Conservation (phyloP, 1,140 invertebrate genomes). For the Sarcophaga peregrina region DNA sequence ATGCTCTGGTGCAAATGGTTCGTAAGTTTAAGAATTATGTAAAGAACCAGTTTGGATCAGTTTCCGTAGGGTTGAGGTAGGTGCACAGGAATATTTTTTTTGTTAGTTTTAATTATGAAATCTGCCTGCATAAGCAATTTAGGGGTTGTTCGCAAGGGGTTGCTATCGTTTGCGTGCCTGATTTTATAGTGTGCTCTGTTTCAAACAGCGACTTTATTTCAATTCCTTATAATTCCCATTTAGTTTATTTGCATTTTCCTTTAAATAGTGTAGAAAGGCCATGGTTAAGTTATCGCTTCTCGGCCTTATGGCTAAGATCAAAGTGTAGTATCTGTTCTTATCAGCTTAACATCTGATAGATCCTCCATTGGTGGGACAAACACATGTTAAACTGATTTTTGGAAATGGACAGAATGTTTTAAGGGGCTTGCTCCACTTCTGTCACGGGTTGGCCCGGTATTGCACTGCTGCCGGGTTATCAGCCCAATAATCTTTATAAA, state of each 20-base stretch:
- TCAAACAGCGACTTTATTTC: not conserved
- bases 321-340: conserved; percentile 75
- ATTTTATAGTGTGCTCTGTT: not conserved
- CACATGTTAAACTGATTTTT: no score
- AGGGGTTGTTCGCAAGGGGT: no score
- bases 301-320: conserved; percentile 70
- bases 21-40: no score
- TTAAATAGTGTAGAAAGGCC: not conserved
- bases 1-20: no score
- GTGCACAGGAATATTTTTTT: no score
- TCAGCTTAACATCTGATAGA: conserved; percentile 76
- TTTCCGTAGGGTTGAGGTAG: no score
- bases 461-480: conserved; percentile 68
- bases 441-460: conserved; percentile 71
- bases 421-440: conserved; percentile 68
- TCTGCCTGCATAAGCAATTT: no score
- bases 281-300: conserved; percentile 61
- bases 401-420: conserved; percentile 50
- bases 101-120: no score
- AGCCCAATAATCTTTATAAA: conserved; percentile 12
- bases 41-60: no score
- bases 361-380: conserved; percentile 68
- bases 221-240: not conserved
- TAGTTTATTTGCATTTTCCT: not conserved
- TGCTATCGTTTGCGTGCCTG: no score